Percentiles rank a stretch among this genome's conserved stretches.
Evolutionary conservation across 2,797 vertebrate genomes (phyloP).

Genomic region (Diceros bicornis): DNA sequence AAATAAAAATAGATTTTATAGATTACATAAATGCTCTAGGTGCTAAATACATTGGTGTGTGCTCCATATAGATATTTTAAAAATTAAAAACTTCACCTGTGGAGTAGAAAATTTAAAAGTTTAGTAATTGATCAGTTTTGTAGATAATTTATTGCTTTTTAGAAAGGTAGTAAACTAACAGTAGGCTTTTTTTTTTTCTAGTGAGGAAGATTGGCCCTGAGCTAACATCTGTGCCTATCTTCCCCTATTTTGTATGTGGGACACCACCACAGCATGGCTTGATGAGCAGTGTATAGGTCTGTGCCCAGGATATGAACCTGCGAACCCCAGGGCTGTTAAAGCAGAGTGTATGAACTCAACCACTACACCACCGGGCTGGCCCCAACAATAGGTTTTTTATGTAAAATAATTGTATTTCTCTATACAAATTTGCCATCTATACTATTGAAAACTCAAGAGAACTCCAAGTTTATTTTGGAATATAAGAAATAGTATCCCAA

Average conservation of each 20-base stretch:
- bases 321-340: no score
- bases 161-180: background rate
- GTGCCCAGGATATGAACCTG: no score
- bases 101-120: background rate
- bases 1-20: background rate
- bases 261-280: no score
- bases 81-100: background rate
- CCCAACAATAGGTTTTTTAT: background rate
- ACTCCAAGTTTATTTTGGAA: background rate
- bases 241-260: no score
- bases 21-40: background rate
- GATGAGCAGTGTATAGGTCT: no score
- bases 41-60: background rate
- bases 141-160: background rate
- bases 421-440: background rate
- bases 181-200: background rate
- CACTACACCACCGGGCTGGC: no score
- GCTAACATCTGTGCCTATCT: no score
- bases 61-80: background rate
- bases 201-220: no score
- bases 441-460: background rate
- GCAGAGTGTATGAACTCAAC: no score
- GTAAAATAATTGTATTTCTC: background rate
- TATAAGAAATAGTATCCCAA: background rate
- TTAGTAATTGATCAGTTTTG: background rate